Percentiles rank a stretch among this genome's conserved stretches.
These are phyloP conservation scores for Alcis repandata DNA, from an alignment of 2,888 invertebrate genomes.

Conservation along the genomic window DNA sequence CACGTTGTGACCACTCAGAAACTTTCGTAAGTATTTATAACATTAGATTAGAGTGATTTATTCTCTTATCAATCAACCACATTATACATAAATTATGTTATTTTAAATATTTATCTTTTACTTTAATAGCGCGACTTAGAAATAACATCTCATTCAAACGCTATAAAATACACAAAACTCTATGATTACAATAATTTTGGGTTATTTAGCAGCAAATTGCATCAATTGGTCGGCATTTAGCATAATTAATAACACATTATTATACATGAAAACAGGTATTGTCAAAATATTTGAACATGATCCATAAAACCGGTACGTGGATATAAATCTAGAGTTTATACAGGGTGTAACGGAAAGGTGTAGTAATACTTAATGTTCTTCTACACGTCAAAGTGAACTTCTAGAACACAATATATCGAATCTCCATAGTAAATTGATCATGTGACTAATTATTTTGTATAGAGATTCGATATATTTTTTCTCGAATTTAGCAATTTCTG, in stretches of 20 bases:
- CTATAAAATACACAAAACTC: not conserved
- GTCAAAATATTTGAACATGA: conserved; percentile 16
- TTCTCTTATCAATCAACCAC: not conserved
- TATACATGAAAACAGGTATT: conserved; percentile 5
- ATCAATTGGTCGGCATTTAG: conserved; percentile 11
- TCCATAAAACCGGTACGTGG: not conserved
- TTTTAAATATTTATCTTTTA: not conserved
- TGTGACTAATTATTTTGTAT: no score
- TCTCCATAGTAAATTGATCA: no score
- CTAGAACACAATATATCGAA: no score
- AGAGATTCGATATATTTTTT: no score
- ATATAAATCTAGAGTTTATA: not conserved
- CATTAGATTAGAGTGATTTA: no score
- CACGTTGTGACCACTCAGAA: no score
- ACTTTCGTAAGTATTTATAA: no score
- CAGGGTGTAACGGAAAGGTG: no score
- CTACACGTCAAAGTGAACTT: no score
- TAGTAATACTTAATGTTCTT: no score
- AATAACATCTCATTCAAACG: not conserved
- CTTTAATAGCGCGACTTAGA: not conserved
- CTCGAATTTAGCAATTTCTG: no score
- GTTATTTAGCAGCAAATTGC: conserved; percentile 17
- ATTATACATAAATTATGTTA: not conserved
- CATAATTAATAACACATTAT: conserved; percentile 14
- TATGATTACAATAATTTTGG: conserved; percentile 8